Base-by-base conservation (phyloP, 2,797 vertebrate species). In the Enteromius fasciolatus region DNA sequence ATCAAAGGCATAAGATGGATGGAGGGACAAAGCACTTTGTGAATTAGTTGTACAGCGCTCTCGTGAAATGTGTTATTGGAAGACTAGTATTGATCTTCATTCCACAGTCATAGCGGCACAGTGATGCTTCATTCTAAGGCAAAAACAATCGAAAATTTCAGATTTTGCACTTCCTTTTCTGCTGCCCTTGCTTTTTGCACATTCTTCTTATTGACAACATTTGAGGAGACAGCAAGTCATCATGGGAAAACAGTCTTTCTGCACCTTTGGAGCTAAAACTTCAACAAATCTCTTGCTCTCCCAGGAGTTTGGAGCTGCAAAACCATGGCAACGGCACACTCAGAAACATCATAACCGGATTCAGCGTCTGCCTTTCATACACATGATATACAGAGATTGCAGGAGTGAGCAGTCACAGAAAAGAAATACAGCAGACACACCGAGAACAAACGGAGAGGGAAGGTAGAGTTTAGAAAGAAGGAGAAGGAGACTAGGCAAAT, bases 251-350 rank as follows among this genome's bases (percentile, higher is more conserved):
- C 70, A 46, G 76, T 79, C 76, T 83, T 83, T 76, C 63, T 72
- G 67, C 68, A 80, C 81, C 25, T 80, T 48, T 80, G 64, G 87
- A 76, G 85, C 33, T 25, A 64, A 87, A 54, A 76, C 81, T 81
- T 31, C 63, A 86, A 86, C 70, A 78, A 80, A 80, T 81, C 79
- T 68, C 59, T 81, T 73, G 33, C 61, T 84, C 46, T 59, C 75
- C 39, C 79, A 76, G 88, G 85, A 82, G 91, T 92, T 87, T 87
- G 76, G 78, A 89, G 86, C 83, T 89, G 76, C 66, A 89, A 88
- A 90, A 88, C 90, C 90, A 91, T 90, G 88, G 90, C 81, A 93
- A 92, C 90, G 1, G 41, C 78, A 86, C 83, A 89, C 88, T 86
- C 86, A 84, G 78, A 81, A 89, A 90, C 87, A 90, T 87, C 84